Base-by-base conservation (phyloP, 1,140 invertebrate genomes). In the Neelides sp. region DNA sequence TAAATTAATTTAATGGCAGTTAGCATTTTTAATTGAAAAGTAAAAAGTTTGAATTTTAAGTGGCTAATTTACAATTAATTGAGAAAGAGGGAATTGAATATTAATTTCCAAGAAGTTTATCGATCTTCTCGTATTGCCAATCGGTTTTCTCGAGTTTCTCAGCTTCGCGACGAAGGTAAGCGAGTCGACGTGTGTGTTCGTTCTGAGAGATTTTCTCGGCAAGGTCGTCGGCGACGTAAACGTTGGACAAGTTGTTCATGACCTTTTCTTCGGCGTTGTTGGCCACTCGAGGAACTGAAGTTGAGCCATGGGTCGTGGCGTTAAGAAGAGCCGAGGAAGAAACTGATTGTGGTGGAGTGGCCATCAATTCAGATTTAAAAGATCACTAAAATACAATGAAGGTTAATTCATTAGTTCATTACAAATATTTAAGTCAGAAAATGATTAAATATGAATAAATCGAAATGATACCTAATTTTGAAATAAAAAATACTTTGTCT, bases 91-190 rank as follows among this genome's bases (percentile, higher is more conserved):
- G 8, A 20, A 22, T n/a, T 24, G 13, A 8, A 10, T 27, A 13
- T 39, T 51, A 58, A 35, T 58, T 55, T 39, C 59, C 55, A 5
- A 61, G 36, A 10, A 61, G 27, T 41, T 61, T 57, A 27, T 61
- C 59, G 4, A 61, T 30, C 7, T 49, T 46, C 34, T 61, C 59
- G 26, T 55, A 61, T 39, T 54, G 50, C 59, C 59, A 61, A 27
- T 61, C 53, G 3, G 59, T 57, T 43, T 55, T 52, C 17, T 61
- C 59, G 17, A 61, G 22, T 24, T 47, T 24, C 37, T 61, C 52
- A 0, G 59, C 55, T 40, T 57, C 59, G 22, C 52, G 55, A 5
- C 59, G 13, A 2, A 61, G 27, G 35, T 39, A 42, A 1, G 44
- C 37, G 3, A 61, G 34, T 27, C 59, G 37, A 28, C 55, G 57